Conservation (phyloP, 2,888 invertebrate genomes). For the Apoda limacodes region DNA sequence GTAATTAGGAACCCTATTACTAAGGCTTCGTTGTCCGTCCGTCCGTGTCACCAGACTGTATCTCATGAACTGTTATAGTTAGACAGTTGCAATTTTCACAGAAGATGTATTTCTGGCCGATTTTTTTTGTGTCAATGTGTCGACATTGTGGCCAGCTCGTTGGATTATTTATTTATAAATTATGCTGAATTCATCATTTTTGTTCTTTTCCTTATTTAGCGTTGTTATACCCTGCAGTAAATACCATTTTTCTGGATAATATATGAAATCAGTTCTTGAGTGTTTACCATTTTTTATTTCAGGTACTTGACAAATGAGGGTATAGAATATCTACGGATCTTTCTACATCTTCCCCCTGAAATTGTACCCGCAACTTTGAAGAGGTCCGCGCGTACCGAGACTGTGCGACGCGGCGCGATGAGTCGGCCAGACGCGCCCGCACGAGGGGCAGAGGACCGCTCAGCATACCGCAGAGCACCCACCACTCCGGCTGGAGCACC, state of each 20-base stretch:
- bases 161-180: too few species aligned
- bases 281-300: slow-evolving; percentile 15
- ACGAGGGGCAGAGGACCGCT: slow-evolving; percentile 85
- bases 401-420: slow-evolving; percentile 81
- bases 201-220: slow-evolving; percentile 1
- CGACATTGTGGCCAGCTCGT: too few species aligned
- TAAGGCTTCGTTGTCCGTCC: too few species aligned
- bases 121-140: too few species aligned
- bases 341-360: slow-evolving; percentile 97
- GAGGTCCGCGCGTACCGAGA: slow-evolving; percentile 88
- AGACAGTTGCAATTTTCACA: too few species aligned
- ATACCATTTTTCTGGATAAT: background rate
- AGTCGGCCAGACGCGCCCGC: slow-evolving; percentile 78
- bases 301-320: slow-evolving; percentile 97
- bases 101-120: too few species aligned
- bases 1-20: too few species aligned
- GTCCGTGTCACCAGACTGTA: too few species aligned
- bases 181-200: slow-evolving; percentile 1
- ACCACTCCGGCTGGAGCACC: slow-evolving; percentile 69
- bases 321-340: slow-evolving; percentile 95
- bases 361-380: slow-evolving; percentile 98
- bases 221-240: too few species aligned
- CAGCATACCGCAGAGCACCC: slow-evolving; percentile 84
- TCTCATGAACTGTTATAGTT: too few species aligned
- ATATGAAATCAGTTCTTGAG: background rate